phyloP scores from a whole-genome alignment of 1,140 invertebrate species.

The Trichoplusia ni region DNA sequence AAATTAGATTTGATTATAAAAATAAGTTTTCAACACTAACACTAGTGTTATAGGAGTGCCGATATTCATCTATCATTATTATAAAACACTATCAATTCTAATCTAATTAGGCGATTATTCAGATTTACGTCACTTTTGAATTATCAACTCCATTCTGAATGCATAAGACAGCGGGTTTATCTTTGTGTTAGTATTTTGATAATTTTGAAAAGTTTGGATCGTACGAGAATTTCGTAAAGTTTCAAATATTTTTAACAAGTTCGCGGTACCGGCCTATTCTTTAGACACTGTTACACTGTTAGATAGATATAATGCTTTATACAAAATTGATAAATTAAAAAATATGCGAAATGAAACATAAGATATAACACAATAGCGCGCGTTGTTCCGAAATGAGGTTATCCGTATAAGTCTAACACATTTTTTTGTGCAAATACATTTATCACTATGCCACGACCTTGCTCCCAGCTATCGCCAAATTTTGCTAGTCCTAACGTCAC shows the following conservation, averaged over 20 bases:
- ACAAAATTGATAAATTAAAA: slow-evolving; percentile 14
- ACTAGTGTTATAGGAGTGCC: background rate
- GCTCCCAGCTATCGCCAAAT: slow-evolving; percentile 76
- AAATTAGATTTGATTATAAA: too few relatives aligned
- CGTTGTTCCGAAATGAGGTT: slow-evolving; percentile 76
- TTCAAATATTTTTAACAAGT: too few relatives aligned
- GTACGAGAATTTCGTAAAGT: slow-evolving; percentile 2
- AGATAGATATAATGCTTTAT: slow-evolving; percentile 14
- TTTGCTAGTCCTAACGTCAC: slow-evolving; percentile 67
- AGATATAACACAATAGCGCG: slow-evolving; percentile 45
- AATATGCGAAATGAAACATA: slow-evolving; percentile 25
- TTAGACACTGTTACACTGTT: too few relatives aligned
- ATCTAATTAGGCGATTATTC: slow-evolving; percentile 17
- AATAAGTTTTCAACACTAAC: too few relatives aligned
- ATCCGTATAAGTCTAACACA: slow-evolving; percentile 72
- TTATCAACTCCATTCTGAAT: too few relatives aligned
- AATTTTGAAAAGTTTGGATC: slow-evolving; percentile 1
- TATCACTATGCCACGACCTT: slow-evolving; percentile 75
- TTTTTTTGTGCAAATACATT: slow-evolving; percentile 79
- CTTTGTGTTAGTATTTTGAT: slow-evolving; percentile 9
- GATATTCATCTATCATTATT: background rate
- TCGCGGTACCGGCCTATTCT: too few relatives aligned
- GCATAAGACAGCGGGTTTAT: too few relatives aligned
- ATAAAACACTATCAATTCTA: slow-evolving; percentile 11
- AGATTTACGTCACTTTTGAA: slow-evolving; percentile 4